Evolutionary conservation across 2,797 vertebrate genomes (phyloP), one percentile per base, ranked within the genome.

Genomic region (Taenioides sp.): DNA sequence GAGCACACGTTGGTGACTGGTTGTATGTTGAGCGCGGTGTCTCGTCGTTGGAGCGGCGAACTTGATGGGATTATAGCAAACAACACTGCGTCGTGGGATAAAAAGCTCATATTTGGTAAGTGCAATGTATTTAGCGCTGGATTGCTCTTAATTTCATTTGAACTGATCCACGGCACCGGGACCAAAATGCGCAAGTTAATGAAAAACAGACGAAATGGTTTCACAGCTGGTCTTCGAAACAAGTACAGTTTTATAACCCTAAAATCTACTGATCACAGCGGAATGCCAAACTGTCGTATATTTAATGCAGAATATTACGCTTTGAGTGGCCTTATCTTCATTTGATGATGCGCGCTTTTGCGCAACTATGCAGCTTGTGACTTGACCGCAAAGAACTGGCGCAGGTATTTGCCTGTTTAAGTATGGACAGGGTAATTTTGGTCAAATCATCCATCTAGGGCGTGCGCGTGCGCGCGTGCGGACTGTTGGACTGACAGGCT

Each of bases 101-200:
- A 65, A 74, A 87, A 84, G 91, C 85, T 90, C 71, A 76, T 69
- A 86, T 79, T 79, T 70, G 96, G 97, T 99, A 95, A 98, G 97
- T 96, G 94, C 63, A 50, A 50, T 73, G 66, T 57, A 22, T 63
- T 69, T 63, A 54, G 55, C 73, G 18, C 18, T 67, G 0, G 9
- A 50, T 59, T 43, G 5, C 27, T 17, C 59, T 60, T 28, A 49
- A 11, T 67, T 58, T 34, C 49, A 64, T 3, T 54, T 37, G 34
- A 47, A 77, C 67, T 73, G 28, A 50, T 59, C 7, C 60, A 57
- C 16, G 10, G 55, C 14, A 59, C 37, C 20, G 37, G 37, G 58
- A 70, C 55, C 59, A 70, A 68, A 76, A 60, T 77, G 77, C 73
- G 71, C 75, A 91, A 88, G 86, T 86, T 89, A 2, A 65, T n/a